Evolutionary conservation across 2,888 invertebrate genomes (phyloP).

Genomic region (Pristionchus entomophagus): DNA sequence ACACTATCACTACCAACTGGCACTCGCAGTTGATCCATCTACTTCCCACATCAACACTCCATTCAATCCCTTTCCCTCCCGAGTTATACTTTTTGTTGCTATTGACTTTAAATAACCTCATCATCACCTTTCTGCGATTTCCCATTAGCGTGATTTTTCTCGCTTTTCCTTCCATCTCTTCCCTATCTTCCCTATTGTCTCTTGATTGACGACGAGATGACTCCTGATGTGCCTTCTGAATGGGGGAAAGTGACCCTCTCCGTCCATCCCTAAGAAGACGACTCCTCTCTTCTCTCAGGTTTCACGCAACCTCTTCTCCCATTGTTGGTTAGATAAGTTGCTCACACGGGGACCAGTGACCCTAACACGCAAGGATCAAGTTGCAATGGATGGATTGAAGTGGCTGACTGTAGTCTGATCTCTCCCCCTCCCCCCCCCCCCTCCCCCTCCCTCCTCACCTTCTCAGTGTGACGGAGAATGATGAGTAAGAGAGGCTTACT

Average conservation of each 20-base stretch:
- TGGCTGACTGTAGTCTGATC: background rate
- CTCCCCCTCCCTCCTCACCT: background rate
- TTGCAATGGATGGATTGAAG: background rate
- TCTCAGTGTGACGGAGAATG: background rate
- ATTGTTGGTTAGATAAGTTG: conserved; percentile 22
- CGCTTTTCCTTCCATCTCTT: background rate
- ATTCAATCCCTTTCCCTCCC: background rate
- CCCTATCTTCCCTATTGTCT: conserved; percentile 1
- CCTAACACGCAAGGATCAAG: background rate
- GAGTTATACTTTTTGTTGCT: background rate
- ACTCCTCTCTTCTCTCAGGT: background rate
- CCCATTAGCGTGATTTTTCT: background rate
- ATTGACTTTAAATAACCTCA: background rate
- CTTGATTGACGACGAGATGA: background rate
- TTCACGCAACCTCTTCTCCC: conserved; percentile 23
- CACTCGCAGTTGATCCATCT: background rate
- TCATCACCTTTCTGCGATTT: background rate
- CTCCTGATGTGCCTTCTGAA: background rate
- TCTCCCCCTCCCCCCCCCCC: background rate
- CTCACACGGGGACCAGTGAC: background rate
- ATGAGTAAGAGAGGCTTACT: background rate
- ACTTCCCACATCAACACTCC: too few species aligned
- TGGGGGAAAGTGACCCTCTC: background rate
- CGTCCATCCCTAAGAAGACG: background rate
- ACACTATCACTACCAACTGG: conserved; percentile 20